Percentiles rank a stretch among this genome's conserved stretches.
Conservation (phyloP, 2,113 vertebrate genomes). For the Calypte anna region DNA sequence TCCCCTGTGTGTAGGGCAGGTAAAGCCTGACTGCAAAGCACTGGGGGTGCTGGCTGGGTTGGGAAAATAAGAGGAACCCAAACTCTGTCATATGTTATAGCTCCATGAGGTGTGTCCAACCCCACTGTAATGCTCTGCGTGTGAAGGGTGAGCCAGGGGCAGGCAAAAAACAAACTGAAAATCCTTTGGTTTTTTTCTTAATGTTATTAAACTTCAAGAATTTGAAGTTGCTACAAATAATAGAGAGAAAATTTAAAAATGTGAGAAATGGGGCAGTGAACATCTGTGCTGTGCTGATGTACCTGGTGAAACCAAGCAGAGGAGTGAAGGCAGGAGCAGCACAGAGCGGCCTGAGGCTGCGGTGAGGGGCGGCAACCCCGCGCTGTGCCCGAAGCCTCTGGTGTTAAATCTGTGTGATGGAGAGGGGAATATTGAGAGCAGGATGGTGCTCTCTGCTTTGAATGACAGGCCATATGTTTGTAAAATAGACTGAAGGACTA, state of each 20-base stretch:
- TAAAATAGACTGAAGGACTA: slow-evolving; percentile 37
- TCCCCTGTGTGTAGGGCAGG: neutral
- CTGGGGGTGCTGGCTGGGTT: neutral
- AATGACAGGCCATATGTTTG: slow-evolving; percentile 63
- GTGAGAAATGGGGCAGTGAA: slow-evolving; percentile 54
- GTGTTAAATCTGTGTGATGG: slow-evolving; percentile 53
- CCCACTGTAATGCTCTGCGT: neutral
- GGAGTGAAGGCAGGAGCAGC: slow-evolving; percentile 9
- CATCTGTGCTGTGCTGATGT: slow-evolving; percentile 30
- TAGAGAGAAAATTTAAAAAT: slow-evolving; percentile 43
- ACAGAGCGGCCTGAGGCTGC: neutral
- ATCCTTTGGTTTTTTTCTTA: neutral
- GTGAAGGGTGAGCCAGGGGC: slow-evolving; percentile 52
- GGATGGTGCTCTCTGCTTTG: slow-evolving; percentile 47
- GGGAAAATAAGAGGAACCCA: neutral
- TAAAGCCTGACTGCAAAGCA: neutral
- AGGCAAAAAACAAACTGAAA: neutral
- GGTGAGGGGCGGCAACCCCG: slow-evolving; percentile 23
- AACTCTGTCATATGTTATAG: neutral
- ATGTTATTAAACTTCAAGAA: slow-evolving; percentile 21
- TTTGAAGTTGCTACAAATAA: slow-evolving; percentile 50
- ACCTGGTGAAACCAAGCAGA: slow-evolving; percentile 21
- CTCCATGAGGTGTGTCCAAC: neutral
- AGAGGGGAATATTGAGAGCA: slow-evolving; percentile 62
- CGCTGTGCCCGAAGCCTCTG: neutral